These are phyloP conservation scores for Sinonovacula constricta DNA, from an alignment of 1,140 invertebrate genomes.

Conservation along the genomic window DNA sequence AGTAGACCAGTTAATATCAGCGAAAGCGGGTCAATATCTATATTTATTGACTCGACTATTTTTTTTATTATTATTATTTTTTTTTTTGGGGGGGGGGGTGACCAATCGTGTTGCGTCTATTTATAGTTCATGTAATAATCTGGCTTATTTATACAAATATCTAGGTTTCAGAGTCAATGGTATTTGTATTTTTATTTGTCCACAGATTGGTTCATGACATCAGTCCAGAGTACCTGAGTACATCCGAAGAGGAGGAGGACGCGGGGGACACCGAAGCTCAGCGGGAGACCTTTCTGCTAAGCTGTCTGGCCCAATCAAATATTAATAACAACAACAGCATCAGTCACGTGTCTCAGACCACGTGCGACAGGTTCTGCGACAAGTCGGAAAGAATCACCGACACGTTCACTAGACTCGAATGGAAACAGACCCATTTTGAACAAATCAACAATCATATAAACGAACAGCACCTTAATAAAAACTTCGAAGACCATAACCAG, in stretches of 20 bases:
- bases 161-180: too few species aligned
- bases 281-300: conserved; percentile 55
- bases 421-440: conserved; percentile 46
- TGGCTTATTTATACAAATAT: too few species aligned
- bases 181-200: conserved; percentile 29
- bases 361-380: conserved; percentile 26
- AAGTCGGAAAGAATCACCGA: conserved; percentile 39
- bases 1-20: too few species aligned
- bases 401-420: conserved; percentile 35
- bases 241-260: conserved; percentile 45
- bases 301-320: conserved; percentile 44
- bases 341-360: conserved; percentile 39
- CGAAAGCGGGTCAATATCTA: too few species aligned
- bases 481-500: conserved; percentile 15
- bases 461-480: conserved; percentile 44
- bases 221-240: conserved; percentile 53
- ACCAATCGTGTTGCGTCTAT: too few species aligned
- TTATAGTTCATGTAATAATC: too few species aligned
- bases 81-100: too few species aligned
- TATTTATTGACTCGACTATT: too few species aligned
- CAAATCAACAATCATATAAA: conserved; percentile 52
- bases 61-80: too few species aligned
- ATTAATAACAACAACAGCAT: conserved; percentile 47
- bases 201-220: conserved; percentile 60
- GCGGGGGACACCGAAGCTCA: conserved; percentile 28